Base-by-base conservation (phyloP, 2,113 vertebrate species). In the Nerophis ophidion region DNA sequence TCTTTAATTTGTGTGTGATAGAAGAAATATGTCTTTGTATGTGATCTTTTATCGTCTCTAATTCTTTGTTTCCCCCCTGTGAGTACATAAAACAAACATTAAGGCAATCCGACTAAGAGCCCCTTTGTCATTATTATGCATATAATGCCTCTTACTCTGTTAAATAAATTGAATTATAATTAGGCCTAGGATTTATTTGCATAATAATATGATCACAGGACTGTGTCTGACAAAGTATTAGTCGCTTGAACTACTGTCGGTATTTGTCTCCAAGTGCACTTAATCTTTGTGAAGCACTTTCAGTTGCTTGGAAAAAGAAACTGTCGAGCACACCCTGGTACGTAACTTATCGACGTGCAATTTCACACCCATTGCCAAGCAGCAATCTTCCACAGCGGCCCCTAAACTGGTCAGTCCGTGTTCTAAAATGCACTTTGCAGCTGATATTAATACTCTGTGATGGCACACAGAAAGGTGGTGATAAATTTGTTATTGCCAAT, bases 141-240 rank as follows among this genome's bases (percentile, higher is more conserved):
- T 81, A 81, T 80, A 15, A 46, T 2, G 40, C 57, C 57, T 71
- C 72, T 75, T 33, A 35, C 60, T 70, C 60, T 63, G 53, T 72
- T 78, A 60, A 80, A 81, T 81, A 79, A 74, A 77, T 66, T 77
- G 72, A 52, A 72, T 44, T 48, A 61, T 79, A 80, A 80, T 81
- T 82, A 70, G 63, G 59, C 65, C 50, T 2, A 1, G 40, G 53
- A 26, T 61, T 68, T 55, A 72, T 77, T 73, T 68, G 72, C 72
- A 55, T 11, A 66, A 57, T 19, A 49, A 11, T 16, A 11, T 6
- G 8, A 36, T 59, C 12, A 15, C 58, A 19, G 38, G 38, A n/a
- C 5, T 56, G n/a, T 16, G 15, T 55, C 5, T 40, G 53, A 40
- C 53, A 14, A 56, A 56, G n/a, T 19, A 38, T 33, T 5, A 38